phyloP scores from a whole-genome alignment of 2,888 invertebrate genomes.

The Gisinianus flammeolus region DNA sequence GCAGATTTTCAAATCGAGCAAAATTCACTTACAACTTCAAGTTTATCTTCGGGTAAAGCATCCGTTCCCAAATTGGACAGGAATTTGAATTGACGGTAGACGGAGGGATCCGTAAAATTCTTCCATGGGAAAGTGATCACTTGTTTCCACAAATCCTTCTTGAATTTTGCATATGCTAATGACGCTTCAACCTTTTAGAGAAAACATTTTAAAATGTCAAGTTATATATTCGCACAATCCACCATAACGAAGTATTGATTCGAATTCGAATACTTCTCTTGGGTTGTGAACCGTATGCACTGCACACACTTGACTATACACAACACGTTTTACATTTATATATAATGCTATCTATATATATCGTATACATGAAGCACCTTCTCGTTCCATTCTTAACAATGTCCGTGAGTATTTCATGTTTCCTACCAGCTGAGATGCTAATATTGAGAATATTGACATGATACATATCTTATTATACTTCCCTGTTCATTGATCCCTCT shows the following conservation, averaged over 20 bases:
- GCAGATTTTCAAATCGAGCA: not conserved
- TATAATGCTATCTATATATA: too few species aligned
- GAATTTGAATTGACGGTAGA: constrained; percentile 77
- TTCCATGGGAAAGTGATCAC: constrained; percentile 76
- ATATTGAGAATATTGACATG: too few species aligned
- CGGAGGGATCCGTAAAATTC: constrained; percentile 71
- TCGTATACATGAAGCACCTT: too few species aligned
- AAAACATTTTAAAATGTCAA: constrained; percentile 5
- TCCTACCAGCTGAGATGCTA: too few species aligned
- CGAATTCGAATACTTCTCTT: not conserved
- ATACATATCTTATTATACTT: too few species aligned
- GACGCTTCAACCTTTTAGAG: constrained; percentile 62
- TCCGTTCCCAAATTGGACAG: constrained; percentile 75
- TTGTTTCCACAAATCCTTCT: constrained; percentile 71
- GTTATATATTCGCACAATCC: not conserved
- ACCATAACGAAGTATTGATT: too few species aligned
- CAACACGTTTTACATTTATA: too few species aligned
- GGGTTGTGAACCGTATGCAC: constrained; percentile 58
- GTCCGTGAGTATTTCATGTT: too few species aligned
- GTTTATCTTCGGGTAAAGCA: constrained; percentile 70
- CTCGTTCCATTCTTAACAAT: too few species aligned
- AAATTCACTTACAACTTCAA: constrained; percentile 61
- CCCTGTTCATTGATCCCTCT: not conserved
- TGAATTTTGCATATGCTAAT: constrained; percentile 65
- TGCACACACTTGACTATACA: too few species aligned